phyloP scores from a whole-genome alignment of 2,113 vertebrate genomes.

The Peromyscus polionotus region DNA sequence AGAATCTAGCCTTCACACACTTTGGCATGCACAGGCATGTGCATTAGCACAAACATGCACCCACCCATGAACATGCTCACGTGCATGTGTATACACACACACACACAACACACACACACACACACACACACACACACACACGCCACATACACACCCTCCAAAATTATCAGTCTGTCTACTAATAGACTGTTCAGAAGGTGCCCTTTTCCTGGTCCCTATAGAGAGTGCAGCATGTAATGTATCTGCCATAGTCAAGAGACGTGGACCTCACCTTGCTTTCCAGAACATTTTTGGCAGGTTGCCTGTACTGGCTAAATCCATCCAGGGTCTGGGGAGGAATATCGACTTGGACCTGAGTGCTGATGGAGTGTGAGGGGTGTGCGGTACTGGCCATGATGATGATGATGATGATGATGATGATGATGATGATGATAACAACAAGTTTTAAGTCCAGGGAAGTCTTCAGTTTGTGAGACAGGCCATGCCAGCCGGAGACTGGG shows the following conservation, averaged over 20 bases:
- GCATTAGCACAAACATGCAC: neutral
- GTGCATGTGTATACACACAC: neutral
- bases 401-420: neutral
- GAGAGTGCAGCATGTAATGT: neutral
- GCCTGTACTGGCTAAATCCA: fast-evolving
- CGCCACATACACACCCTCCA: neutral
- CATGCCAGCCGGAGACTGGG: neutral
- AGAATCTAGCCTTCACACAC: neutral
- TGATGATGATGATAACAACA: neutral
- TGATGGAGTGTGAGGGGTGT: fast-evolving
- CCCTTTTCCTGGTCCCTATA: neutral
- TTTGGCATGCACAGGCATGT: neutral
- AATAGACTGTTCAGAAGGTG: neutral
- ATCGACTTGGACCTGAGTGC: neutral
- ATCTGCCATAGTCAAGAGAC: neutral
- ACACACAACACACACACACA: neutral
- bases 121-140: neutral
- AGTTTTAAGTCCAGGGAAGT: neutral
- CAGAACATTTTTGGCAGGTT: neutral
- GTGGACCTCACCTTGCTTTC: neutral
- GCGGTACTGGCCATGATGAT: neutral
- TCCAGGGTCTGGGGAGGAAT: neutral
- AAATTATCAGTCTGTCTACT: neutral
- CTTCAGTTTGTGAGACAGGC: neutral
- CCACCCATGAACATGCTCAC: neutral